Evolutionary conservation across 2,888 invertebrate genomes (phyloP).

Genomic region (Drosophila merina): DNA sequence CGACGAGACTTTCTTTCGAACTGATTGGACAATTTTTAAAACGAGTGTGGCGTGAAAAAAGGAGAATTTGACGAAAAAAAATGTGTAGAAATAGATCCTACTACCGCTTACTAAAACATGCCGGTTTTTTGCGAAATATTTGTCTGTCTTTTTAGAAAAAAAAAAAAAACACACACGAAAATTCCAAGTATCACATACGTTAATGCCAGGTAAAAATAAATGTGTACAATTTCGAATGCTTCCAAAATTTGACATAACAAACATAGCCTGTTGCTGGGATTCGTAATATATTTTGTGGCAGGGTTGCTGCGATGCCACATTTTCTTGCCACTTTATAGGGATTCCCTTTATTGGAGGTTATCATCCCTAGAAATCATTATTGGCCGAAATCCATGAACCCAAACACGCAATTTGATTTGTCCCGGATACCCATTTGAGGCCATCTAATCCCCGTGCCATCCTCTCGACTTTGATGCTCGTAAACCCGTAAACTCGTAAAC

Average conservation of each 20-base stretch:
- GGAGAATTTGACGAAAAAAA: conserved; percentile 1
- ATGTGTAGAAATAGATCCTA: conserved; percentile 4
- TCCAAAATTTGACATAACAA: conserved; percentile 9
- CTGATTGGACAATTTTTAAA: conserved; percentile 1
- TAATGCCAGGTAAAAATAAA: conserved; percentile 20
- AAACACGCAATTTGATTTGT: conserved; percentile 1
- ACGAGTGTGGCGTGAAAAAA: background rate
- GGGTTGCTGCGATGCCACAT: background rate
- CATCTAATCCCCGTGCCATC: conserved; percentile 3
- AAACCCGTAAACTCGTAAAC: background rate
- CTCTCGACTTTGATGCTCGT: background rate
- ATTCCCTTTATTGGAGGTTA: no score
- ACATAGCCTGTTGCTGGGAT: background rate
- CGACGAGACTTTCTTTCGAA: background rate
- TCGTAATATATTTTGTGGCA: background rate
- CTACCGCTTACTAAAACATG: conserved; percentile 25
- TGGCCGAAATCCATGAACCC: background rate
- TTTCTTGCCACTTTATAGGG: background rate
- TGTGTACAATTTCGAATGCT: background rate
- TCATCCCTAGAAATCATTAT: no score
- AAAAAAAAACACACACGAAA: conserved; percentile 16
- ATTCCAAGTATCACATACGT: conserved; percentile 8
- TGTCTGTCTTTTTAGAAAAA: conserved; percentile 6
- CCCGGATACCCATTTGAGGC: background rate
- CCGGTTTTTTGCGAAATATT: conserved; percentile 14